phyloP scores from a whole-genome alignment of 1,140 invertebrate species.

The Heterodera schachtii region DNA sequence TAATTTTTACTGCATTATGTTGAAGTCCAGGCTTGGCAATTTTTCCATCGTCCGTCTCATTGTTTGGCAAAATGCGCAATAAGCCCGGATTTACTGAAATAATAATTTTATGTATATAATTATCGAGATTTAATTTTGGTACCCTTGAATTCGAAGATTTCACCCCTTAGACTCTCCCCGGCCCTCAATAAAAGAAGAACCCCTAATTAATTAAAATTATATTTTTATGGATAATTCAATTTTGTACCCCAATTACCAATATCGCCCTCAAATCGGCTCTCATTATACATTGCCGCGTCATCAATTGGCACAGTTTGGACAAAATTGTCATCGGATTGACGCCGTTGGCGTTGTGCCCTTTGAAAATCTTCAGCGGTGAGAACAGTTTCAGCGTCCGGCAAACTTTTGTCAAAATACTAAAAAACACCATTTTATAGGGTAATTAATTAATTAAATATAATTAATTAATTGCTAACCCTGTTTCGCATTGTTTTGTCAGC shows the following conservation, averaged over 20 bases:
- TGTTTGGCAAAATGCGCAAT: slow-evolving; percentile 43
- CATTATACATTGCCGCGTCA: slow-evolving; percentile 63
- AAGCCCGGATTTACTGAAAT: slow-evolving; percentile 57
- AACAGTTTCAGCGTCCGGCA: slow-evolving; percentile 38
- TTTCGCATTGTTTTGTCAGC: not conserved
- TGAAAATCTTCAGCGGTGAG: slow-evolving; percentile 44
- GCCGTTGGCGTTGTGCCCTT: slow-evolving; percentile 16
- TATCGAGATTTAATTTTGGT: slow-evolving; percentile 7
- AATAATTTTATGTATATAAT: slow-evolving; percentile 9
- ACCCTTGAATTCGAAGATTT: not conserved
- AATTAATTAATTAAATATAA: too few species aligned
- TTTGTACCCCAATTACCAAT: slow-evolving; percentile 48
- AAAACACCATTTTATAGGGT: not conserved
- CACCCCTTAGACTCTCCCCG: not conserved
- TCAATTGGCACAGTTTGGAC: slow-evolving; percentile 35
- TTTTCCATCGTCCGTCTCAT: slow-evolving; percentile 52
- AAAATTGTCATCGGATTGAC: slow-evolving; percentile 7
- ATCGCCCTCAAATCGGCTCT: slow-evolving; percentile 59
- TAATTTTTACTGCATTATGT: slow-evolving; percentile 50
- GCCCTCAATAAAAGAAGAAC: too few species aligned
- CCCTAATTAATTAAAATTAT: not conserved
- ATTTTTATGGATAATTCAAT: slow-evolving; percentile 11
- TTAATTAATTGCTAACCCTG: not conserved
- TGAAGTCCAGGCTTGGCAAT: slow-evolving; percentile 29
- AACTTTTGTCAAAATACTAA: slow-evolving; percentile 47